A percentile compares a stretch with the other conserved stretches of the same genome.
Conservation (phyloP, 2,888 invertebrate species). For the Scrobipalpa costella region DNA sequence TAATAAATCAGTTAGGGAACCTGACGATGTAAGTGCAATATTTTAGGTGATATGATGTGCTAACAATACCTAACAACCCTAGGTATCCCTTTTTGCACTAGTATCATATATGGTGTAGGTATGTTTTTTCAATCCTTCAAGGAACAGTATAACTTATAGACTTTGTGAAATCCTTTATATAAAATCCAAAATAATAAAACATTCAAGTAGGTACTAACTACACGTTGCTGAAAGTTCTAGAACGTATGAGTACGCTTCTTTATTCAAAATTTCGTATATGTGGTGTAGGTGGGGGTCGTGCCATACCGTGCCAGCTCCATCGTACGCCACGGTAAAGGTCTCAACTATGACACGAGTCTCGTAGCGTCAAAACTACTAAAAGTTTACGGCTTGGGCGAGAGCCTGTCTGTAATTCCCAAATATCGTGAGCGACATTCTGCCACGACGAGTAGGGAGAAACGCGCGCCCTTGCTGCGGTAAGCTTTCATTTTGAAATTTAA, state of each 20-base stretch:
- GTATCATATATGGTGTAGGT: too few relatives aligned
- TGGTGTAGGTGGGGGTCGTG: slow-evolving; percentile 70
- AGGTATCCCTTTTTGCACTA: too few relatives aligned
- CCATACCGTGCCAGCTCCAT: slow-evolving; percentile 74
- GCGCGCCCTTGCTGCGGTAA: slow-evolving; percentile 50
- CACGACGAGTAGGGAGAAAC: slow-evolving; percentile 56
- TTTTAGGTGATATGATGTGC: too few relatives aligned
- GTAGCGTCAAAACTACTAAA: slow-evolving; percentile 75
- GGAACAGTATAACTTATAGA: too few relatives aligned
- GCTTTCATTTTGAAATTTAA: slow-evolving; percentile 31
- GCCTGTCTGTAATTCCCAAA: slow-evolving; percentile 37
- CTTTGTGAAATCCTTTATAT: too few relatives aligned
- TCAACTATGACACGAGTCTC: slow-evolving; percentile 71
- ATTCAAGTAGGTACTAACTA: too few relatives aligned
- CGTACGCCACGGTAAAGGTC: slow-evolving; percentile 63
- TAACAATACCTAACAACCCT: too few relatives aligned
- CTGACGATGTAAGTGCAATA: too few relatives aligned
- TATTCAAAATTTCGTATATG: slow-evolving; percentile 62
- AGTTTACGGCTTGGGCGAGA: slow-evolving; percentile 57
- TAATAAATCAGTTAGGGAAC: too few relatives aligned
- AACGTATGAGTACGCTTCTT: slow-evolving; percentile 57
- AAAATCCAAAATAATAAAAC: too few relatives aligned
- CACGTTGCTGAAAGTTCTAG: not conserved
- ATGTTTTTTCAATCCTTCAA: too few relatives aligned
- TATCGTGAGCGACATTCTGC: slow-evolving; percentile 28